phyloP scores from a whole-genome alignment of 2,888 invertebrate species.

The Erebia palarica region DNA sequence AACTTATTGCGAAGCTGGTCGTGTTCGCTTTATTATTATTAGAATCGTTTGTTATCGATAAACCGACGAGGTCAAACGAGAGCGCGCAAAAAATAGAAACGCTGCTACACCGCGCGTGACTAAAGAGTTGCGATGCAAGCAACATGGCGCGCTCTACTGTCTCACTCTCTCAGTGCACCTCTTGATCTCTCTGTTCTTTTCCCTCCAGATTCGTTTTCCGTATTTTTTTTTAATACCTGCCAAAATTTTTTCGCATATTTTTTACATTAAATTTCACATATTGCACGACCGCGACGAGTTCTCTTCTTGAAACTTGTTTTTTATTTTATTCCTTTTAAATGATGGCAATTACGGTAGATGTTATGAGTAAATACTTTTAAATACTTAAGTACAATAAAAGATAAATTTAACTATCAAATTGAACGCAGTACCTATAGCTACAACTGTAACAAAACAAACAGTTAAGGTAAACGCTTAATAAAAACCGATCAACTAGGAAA shows the following conservation, averaged over 20 bases:
- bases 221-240: slow-evolving; percentile 59
- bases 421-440: not conserved
- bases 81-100: slow-evolving; percentile 80
- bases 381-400: not conserved
- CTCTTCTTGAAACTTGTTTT: slow-evolving; percentile 39
- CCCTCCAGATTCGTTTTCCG: slow-evolving; percentile 64
- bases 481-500: not conserved
- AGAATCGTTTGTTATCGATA: slow-evolving; percentile 77
- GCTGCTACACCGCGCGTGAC: slow-evolving; percentile 76
- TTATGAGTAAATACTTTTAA: not conserved
- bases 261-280: slow-evolving; percentile 71
- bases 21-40: slow-evolving; percentile 68
- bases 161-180: slow-evolving; percentile 56
- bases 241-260: slow-evolving; percentile 56
- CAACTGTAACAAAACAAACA: not conserved
- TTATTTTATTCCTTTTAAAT: slow-evolving; percentile 40
- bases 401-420: not conserved
- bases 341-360: slow-evolving; percentile 44
- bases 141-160: slow-evolving; percentile 69
- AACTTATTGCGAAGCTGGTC: slow-evolving; percentile 55
- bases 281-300: slow-evolving; percentile 66
- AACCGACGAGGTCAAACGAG: slow-evolving; percentile 78
- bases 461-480: not conserved
- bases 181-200: slow-evolving; percentile 54
- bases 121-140: slow-evolving; percentile 72